Percentiles rank a stretch among this genome's conserved stretches.
These are phyloP conservation scores for Drosophila robusta DNA, from an alignment of 2,888 invertebrate genomes.

Conservation along the genomic window DNA sequence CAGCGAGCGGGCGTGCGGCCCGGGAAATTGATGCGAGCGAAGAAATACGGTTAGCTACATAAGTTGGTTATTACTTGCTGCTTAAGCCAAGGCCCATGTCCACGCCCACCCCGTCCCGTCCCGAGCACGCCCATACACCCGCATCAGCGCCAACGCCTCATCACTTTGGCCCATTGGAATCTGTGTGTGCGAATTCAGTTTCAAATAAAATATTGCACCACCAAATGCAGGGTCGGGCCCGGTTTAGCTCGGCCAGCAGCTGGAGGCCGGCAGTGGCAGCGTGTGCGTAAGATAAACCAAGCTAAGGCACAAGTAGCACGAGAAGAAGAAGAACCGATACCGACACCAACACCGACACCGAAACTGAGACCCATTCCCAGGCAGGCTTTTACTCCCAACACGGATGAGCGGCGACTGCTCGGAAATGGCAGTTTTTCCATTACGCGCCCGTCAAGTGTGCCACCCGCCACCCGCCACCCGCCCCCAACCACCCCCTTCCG, in stretches of 20 bases:
- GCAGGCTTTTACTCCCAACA: slow-evolving; percentile 11
- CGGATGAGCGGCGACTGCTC: slow-evolving; percentile 61
- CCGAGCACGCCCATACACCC: not conserved
- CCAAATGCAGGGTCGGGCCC: slow-evolving; percentile 54
- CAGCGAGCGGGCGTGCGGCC: slow-evolving; percentile 41
- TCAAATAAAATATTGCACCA: slow-evolving; percentile 75
- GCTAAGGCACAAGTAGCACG: not conserved
- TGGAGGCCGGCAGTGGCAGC: slow-evolving; percentile 11
- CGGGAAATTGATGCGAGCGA: slow-evolving; percentile 66
- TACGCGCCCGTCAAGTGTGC: slow-evolving; percentile 51
- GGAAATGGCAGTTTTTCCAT: slow-evolving; percentile 79
- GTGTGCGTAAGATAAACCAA: slow-evolving; percentile 30
- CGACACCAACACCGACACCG: slow-evolving; percentile 5
- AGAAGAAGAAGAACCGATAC: slow-evolving; percentile 11
- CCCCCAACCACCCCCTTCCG: not conserved
- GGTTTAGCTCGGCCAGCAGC: slow-evolving; percentile 37
- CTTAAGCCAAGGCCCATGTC: slow-evolving; percentile 64
- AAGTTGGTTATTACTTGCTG: slow-evolving; percentile 80
- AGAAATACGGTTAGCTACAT: slow-evolving; percentile 78
- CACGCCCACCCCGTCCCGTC: not conserved
- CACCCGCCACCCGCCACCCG: not conserved
- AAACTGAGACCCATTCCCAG: slow-evolving; percentile 14
- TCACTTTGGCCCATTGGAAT: slow-evolving; percentile 40
- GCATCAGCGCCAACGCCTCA: slow-evolving; percentile 18
- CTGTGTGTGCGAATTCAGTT: slow-evolving; percentile 59